phyloP scores from a whole-genome alignment of 2,797 vertebrate species.

The Synanceia verrucosa region DNA sequence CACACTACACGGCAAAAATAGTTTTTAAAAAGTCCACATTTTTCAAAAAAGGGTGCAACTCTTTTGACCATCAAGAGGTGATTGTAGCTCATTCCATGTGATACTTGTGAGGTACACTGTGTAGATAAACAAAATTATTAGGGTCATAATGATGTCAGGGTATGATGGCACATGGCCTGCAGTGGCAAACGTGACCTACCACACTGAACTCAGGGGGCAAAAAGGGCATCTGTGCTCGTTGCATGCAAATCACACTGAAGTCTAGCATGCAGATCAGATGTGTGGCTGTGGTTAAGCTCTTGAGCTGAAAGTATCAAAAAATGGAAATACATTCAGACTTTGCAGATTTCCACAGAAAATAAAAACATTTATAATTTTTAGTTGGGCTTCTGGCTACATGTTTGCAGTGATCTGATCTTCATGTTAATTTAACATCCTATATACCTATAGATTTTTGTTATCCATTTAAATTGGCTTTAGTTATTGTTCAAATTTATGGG shows the following conservation, averaged over 20 bases:
- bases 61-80: constrained; percentile 24
- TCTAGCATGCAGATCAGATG: constrained; percentile 39
- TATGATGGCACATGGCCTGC: constrained; percentile 18
- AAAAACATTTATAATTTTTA: not conserved
- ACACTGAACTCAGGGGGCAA: constrained; percentile 24
- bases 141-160: constrained; percentile 40
- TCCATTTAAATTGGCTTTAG: not conserved
- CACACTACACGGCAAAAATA: not conserved
- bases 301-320: not conserved
- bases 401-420: not conserved
- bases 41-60: constrained; percentile 10
- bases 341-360: not conserved
- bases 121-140: constrained; percentile 42
- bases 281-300: not conserved
- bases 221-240: constrained; percentile 40
- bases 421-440: not conserved
- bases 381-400: not conserved
- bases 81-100: constrained; percentile 59
- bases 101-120: constrained; percentile 43
- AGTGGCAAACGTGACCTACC: constrained; percentile 29
- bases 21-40: not conserved
- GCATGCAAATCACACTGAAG: constrained; percentile 60
- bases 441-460: not conserved
- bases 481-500: not conserved
- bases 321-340: constrained; percentile 12